Percentiles rank a stretch among this genome's conserved stretches.
These are phyloP conservation scores for Crioceris asparagi DNA, from an alignment of 2,888 invertebrate genomes.

Conservation along the genomic window DNA sequence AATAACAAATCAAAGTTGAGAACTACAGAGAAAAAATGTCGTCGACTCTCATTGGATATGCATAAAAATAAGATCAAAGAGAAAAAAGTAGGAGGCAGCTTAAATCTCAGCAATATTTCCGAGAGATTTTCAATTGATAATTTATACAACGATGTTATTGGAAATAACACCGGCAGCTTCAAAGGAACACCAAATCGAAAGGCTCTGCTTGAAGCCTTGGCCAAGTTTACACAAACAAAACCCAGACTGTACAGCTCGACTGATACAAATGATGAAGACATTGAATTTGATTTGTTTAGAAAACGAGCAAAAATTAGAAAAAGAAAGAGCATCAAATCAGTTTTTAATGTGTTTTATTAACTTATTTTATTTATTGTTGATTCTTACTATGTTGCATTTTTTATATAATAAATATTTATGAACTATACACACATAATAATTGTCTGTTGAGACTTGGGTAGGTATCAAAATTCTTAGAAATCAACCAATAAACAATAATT, in stretches of 20 bases:
- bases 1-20: neutral
- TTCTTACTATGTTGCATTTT: too few species aligned
- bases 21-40: conserved; percentile 3
- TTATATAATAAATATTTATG: too few species aligned
- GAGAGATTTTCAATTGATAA: conserved; percentile 21
- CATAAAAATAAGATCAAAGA: too few species aligned
- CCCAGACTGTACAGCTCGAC: conserved; percentile 7
- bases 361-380: conserved; percentile 7
- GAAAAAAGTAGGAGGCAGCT: conserved; percentile 18
- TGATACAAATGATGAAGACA: conserved; percentile 16
- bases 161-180: conserved; percentile 17
- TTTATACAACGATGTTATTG: conserved; percentile 22
- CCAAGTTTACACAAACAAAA: too few species aligned
- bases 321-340: conserved; percentile 20
- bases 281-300: conserved; percentile 21
- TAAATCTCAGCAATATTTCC: conserved; percentile 19
- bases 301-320: conserved; percentile 17
- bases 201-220: conserved; percentile 19
- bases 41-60: conserved; percentile 16
- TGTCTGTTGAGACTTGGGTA: too few species aligned
- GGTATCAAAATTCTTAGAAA: too few species aligned
- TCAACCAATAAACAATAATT: too few species aligned
- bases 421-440: too few species aligned
- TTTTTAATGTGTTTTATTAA: conserved; percentile 25
- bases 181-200: conserved; percentile 21